Conservation (phyloP, 1,140 invertebrate genomes). For the Eurosta solidaginis region DNA sequence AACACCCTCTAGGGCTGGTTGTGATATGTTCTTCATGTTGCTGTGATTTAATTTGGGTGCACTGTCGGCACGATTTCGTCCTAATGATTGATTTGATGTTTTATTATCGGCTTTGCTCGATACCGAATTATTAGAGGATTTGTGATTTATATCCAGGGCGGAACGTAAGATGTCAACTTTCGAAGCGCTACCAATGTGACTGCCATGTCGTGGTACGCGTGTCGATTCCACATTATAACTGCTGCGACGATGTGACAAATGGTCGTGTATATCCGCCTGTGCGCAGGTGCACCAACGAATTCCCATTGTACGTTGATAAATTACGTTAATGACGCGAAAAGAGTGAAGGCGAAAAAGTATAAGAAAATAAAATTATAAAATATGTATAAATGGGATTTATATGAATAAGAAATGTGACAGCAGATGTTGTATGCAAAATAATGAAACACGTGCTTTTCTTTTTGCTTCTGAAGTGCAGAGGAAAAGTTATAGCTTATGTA, state of each 20-base stretch:
- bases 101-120: constrained; percentile 60
- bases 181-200: constrained; percentile 63
- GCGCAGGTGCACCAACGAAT: constrained; percentile 2
- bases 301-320: not conserved
- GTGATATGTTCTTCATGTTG: constrained; percentile 64
- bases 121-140: constrained; percentile 59
- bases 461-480: too few relatives aligned
- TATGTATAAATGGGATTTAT: too few relatives aligned
- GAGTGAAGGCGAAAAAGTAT: not conserved
- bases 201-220: constrained; percentile 45
- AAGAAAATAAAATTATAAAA: not conserved
- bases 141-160: constrained; percentile 68
- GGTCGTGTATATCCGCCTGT: constrained; percentile 58
- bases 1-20: constrained; percentile 62
- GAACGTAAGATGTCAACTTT: constrained; percentile 70
- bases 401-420: too few relatives aligned
- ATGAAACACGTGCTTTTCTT: too few relatives aligned
- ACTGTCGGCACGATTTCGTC: constrained; percentile 64
- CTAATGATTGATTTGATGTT: constrained; percentile 62
- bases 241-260: constrained; percentile 58
- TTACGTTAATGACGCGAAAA: not conserved
- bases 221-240: constrained; percentile 58
- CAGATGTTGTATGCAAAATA: too few relatives aligned
- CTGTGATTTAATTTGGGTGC: constrained; percentile 66
- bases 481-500: too few relatives aligned